Percentiles rank a stretch among this genome's conserved stretches.
phyloP scores from a whole-genome alignment of 1,140 invertebrate genomes.

The Pogonomyrmex californicus region DNA sequence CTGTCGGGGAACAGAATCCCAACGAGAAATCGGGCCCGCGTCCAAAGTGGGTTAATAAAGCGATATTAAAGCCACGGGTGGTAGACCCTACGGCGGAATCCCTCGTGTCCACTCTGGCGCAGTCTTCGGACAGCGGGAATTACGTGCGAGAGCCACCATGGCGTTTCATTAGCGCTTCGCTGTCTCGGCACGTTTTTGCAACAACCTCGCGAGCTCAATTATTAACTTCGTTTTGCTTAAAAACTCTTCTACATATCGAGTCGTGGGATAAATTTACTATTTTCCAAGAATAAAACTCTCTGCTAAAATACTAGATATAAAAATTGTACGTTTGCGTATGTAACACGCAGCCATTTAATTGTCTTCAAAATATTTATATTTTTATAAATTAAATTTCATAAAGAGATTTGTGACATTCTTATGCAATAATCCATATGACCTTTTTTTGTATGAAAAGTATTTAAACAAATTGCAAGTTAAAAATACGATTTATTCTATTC shows the following conservation, averaged over 20 bases:
- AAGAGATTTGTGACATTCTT: not conserved
- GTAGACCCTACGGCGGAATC: slow-evolving; percentile 71
- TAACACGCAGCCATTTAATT: not conserved
- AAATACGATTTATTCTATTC: too few relatives aligned
- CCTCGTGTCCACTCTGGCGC: slow-evolving; percentile 78
- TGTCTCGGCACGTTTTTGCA: slow-evolving; percentile 62
- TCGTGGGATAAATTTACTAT: not conserved
- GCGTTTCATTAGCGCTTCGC: slow-evolving; percentile 76
- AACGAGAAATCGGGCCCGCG: slow-evolving; percentile 44
- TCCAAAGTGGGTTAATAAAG: slow-evolving; percentile 84
- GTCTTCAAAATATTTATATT: not conserved
- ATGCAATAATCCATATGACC: not conserved
- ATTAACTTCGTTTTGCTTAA: slow-evolving; percentile 37
- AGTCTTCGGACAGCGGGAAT: slow-evolving; percentile 75
- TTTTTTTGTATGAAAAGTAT: not conserved
- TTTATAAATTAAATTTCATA: slow-evolving; percentile 10
- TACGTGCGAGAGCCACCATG: slow-evolving; percentile 69
- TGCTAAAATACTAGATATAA: not conserved
- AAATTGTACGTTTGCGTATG: not conserved
- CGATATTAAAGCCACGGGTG: slow-evolving; percentile 85
- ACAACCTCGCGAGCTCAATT: slow-evolving; percentile 42
- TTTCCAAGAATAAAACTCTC: not conserved
- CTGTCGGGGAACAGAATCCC: slow-evolving; percentile 44
- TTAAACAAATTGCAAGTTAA: not conserved
- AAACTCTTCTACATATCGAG: not conserved